These are phyloP conservation scores for Tetropium fuscum DNA, from an alignment of 2,888 invertebrate species.

Conservation along the genomic window DNA sequence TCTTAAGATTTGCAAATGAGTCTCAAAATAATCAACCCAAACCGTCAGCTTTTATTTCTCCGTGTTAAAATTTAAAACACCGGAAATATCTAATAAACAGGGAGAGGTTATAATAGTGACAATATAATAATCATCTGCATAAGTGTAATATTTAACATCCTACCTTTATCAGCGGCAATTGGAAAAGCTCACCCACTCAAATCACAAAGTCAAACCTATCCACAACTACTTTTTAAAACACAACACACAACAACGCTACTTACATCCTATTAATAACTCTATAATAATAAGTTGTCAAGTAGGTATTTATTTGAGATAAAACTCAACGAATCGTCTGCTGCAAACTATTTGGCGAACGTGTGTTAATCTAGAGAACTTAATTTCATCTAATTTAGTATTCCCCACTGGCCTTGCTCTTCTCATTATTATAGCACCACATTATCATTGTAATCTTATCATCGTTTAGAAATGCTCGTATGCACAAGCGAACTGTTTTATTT, in stretches of 20 bases:
- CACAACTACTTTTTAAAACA: background rate
- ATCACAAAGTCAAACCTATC: conserved; percentile 3
- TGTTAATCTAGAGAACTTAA: conserved; percentile 49
- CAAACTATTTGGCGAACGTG: conserved; percentile 33
- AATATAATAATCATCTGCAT: too few relatives aligned
- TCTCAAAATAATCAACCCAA: too few relatives aligned
- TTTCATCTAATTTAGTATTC: conserved; percentile 52
- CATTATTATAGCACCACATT: conserved; percentile 51
- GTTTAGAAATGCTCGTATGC: conserved; percentile 53
- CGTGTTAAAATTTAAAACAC: too few relatives aligned
- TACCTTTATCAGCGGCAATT: background rate
- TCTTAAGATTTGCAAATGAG: too few relatives aligned
- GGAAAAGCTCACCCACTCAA: background rate
- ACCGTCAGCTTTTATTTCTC: too few relatives aligned
- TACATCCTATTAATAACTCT: conserved; percentile 12
- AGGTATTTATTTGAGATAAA: conserved; percentile 23
- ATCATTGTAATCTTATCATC: conserved; percentile 61
- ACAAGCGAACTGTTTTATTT: conserved; percentile 7
- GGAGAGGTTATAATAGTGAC: too few relatives aligned
- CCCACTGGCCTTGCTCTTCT: conserved; percentile 55
- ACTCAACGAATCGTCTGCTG: conserved; percentile 12
- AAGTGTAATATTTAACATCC: background rate
- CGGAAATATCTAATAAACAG: too few relatives aligned
- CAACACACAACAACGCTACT: conserved; percentile 9
- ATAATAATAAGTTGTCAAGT: conserved; percentile 15